Base-by-base conservation (phyloP, 2,888 invertebrate species). In the Eulithis prunata region DNA sequence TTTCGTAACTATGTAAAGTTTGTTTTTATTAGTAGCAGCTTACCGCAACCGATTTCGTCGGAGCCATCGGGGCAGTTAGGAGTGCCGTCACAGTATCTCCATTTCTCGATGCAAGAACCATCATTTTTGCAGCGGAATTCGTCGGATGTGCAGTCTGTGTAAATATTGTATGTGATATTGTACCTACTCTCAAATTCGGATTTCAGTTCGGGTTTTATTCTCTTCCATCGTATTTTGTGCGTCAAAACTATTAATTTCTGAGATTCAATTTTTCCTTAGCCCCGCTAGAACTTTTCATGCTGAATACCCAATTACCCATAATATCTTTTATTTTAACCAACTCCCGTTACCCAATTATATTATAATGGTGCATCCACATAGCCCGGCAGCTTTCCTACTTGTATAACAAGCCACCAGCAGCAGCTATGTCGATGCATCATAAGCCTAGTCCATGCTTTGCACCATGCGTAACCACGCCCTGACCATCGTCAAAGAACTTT, bases 61-160 rank as follows among this genome's bases (percentile, higher is more conserved):
- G 95, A 95, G 72, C 91, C 91, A 79, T 96, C 96, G 59, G 79
- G 75, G 85, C 95, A 95, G 81, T 95, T 89, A 60, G 65, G 71
- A 62, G 78, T 73, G 55, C 89, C 85, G 78, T 96, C 95, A 83
- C 96, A 96, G 57, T 89, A 90, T 79, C 94, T 93, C 65, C 88
- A 78, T 4, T 14, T 49, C 68, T 89, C 93, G 70, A 96, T 94
- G 88, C 96, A 96, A 69, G 89, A 85, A n/a, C 95, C 94, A 79
- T 95, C 94, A 64, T 87, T 90, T 53, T 66, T 64, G 83, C 96
- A 96, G 67, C 90, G 91, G 85, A 95, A 96, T 79, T 96, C 95
- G 74, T 89, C 88, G 0, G 83, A 72, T 58, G 76, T 73, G 69
- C 90, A 91, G 0, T 77, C 91, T 91, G 76, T 52, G 64, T 72